Percentiles rank a stretch among this genome's conserved stretches.
Conservation (phyloP, 2,888 invertebrate genomes). For the Eupsilia transversa region DNA sequence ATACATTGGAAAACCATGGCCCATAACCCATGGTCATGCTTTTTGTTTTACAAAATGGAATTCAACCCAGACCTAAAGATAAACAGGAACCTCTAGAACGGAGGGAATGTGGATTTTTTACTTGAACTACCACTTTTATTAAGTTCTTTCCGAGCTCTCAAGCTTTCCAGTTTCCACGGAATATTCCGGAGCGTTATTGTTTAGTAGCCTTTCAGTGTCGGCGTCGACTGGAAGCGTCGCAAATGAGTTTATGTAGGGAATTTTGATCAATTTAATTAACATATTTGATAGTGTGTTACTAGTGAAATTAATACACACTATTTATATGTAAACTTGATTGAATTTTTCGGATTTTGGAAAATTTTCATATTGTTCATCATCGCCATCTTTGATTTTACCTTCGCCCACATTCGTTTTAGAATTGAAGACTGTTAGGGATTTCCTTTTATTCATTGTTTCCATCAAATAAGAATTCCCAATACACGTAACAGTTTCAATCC, state of each 20-base stretch:
- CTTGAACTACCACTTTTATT: slow-evolving; percentile 49
- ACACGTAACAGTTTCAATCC: background rate
- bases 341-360: background rate
- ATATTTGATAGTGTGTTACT: slow-evolving; percentile 42
- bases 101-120: slow-evolving; percentile 27
- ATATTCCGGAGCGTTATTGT: slow-evolving; percentile 57
- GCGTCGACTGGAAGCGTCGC: slow-evolving; percentile 33
- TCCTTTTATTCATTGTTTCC: background rate
- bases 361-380: background rate
- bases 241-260: slow-evolving; percentile 32
- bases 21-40: background rate
- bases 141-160: slow-evolving; percentile 48
- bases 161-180: slow-evolving; percentile 50
- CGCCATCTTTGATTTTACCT: slow-evolving; percentile 2
- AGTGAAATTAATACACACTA: slow-evolving; percentile 16
- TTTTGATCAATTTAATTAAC: slow-evolving; percentile 40
- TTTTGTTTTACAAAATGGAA: background rate
- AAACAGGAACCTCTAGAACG: slow-evolving; percentile 34
- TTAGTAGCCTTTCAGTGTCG: slow-evolving; percentile 37
- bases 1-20: background rate
- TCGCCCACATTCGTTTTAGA: background rate
- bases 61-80: slow-evolving; percentile 17
- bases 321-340: slow-evolving; percentile 21
- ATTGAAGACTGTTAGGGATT: background rate
- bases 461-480: background rate